A percentile compares a stretch with the other conserved stretches of the same genome.
These are phyloP conservation scores for Oplegnathus fasciatus DNA, from an alignment of 2,113 vertebrate species.

Conservation along the genomic window DNA sequence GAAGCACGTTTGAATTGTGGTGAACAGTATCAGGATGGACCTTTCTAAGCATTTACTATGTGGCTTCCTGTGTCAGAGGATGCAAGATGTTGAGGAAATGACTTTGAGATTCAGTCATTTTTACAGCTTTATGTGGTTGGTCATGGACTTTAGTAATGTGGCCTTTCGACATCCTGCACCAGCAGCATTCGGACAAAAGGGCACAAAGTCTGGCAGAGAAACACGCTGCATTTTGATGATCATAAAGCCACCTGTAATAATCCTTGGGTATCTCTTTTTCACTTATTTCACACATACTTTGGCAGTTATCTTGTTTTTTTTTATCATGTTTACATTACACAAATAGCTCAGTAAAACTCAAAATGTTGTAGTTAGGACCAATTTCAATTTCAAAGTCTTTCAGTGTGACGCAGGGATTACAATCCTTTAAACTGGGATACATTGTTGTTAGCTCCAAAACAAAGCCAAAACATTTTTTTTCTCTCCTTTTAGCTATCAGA, in stretches of 20 bases:
- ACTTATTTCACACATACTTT: neutral
- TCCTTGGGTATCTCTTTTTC: neutral
- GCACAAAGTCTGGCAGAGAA: neutral
- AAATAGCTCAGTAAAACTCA: neutral
- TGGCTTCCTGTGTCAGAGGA: conserved; percentile 62
- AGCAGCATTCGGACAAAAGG: conserved; percentile 11
- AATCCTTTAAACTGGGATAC: no score
- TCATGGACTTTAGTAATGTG: conserved; percentile 54
- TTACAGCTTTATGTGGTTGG: conserved; percentile 68
- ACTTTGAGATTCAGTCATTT: conserved; percentile 66
- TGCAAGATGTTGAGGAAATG: conserved; percentile 71
- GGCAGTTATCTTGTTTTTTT: neutral
- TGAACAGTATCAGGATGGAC: conserved; percentile 30
- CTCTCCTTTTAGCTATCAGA: neutral
- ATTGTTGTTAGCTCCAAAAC: no score
- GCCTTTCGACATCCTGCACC: conserved; percentile 45
- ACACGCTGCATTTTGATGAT: neutral
- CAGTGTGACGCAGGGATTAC: neutral
- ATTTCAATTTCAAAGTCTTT: neutral
- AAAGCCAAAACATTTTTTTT: neutral
- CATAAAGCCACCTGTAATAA: neutral
- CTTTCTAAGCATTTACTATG: conserved; percentile 53
- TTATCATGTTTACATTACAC: neutral
- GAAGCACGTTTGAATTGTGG: conserved; percentile 46
- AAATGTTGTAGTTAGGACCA: neutral